Evolutionary conservation across 2,113 vertebrate genomes (phyloP).

Genomic region (Vanacampus margaritifer): DNA sequence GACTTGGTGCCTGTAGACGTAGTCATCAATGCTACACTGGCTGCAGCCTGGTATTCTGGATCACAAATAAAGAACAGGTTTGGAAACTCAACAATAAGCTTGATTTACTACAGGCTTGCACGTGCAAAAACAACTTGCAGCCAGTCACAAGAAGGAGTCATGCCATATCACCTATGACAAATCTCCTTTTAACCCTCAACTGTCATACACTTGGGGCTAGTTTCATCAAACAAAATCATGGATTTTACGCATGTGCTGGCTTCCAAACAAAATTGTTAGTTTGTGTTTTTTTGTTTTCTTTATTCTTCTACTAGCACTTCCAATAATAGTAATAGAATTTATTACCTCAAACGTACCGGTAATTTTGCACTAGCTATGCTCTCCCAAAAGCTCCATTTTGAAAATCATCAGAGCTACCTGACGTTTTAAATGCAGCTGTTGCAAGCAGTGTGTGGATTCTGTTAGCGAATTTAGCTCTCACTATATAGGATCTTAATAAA

Average conservation of each 20-base stretch:
- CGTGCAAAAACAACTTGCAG: too few relatives aligned
- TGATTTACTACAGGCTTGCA: neutral
- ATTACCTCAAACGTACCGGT: neutral
- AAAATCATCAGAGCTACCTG: too few relatives aligned
- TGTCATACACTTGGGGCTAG: too few relatives aligned
- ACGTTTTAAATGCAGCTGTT: too few relatives aligned
- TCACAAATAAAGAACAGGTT: constrained; percentile 83
- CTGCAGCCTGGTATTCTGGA: constrained; percentile 96
- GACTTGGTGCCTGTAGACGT: constrained; percentile 96
- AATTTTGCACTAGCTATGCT: neutral
- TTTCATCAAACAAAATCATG: too few relatives aligned
- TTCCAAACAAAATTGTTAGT: neutral
- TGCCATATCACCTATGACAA: too few relatives aligned
- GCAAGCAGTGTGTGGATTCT: too few relatives aligned
- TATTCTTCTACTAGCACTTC: neutral
- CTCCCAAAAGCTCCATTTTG: neutral
- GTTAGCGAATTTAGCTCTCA: neutral
- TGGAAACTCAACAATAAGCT: neutral
- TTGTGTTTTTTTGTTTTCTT: neutral
- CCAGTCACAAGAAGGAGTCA: too few relatives aligned
- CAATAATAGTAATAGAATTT: neutral
- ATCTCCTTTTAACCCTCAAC: too few relatives aligned
- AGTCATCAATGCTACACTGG: constrained; percentile 88
- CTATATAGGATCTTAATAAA: neutral
- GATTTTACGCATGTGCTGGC: too few relatives aligned